Percentiles rank a stretch among this genome's conserved stretches.
Conservation (phyloP, 2,113 vertebrate species). For the Gracilinanus agilis region DNA sequence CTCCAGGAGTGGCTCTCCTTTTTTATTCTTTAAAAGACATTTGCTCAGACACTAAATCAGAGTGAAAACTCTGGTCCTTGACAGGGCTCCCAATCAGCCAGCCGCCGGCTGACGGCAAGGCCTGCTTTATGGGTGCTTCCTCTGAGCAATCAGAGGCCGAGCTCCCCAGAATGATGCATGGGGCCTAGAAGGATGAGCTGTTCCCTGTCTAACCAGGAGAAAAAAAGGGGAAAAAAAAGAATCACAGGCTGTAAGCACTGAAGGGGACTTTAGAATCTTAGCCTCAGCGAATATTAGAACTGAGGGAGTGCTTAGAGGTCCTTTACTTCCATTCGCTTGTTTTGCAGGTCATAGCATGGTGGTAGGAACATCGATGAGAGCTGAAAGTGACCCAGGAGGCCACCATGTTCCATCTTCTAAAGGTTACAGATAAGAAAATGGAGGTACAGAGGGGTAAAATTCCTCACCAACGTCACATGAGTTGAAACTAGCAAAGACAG, state of each 20-base stretch:
- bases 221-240: neutral
- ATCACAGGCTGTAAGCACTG: neutral
- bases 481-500: neutral
- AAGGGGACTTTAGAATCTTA: neutral
- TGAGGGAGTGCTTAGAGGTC: neutral
- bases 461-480: neutral
- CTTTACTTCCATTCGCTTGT: neutral
- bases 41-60: constrained; percentile 61
- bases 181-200: neutral
- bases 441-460: neutral
- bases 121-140: neutral
- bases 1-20: neutral
- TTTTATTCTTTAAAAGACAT: neutral
- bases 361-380: neutral
- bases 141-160: neutral
- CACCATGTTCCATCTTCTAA: neutral
- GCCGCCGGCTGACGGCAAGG: fast-evolving
- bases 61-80: constrained; percentile 29
- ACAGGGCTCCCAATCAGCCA: constrained; percentile 52
- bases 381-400: neutral
- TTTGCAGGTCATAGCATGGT: neutral
- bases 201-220: neutral
- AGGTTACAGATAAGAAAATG: neutral
- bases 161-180: neutral
- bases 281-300: neutral